Base-by-base conservation (phyloP, 2,888 invertebrate species). In the Melikaiella ostensackeni region DNA sequence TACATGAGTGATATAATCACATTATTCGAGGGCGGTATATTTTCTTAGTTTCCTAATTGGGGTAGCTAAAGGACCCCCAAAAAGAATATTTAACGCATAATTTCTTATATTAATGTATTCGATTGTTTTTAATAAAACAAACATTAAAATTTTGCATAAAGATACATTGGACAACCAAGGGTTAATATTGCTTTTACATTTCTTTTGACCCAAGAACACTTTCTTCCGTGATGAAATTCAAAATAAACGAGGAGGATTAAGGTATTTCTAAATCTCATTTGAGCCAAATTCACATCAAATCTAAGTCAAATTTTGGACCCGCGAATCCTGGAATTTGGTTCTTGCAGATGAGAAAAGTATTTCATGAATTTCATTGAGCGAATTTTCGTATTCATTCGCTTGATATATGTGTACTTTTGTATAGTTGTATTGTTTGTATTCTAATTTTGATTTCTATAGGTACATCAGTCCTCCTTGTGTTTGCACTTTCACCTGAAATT, bases 401-500 rank as follows among this genome's bases (percentile, higher is more conserved):
- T 70, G 21, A 9, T 30, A 64, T 30, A 63, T 24, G 11, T 35
- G 21, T 64, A 38, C 21, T 64, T 19, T 61, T 61, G 30, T 62
- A 35, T 63, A 33, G 35, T 35, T 63, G 16, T 33, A 30, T 63
- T 63, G n/a, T 63, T 63, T 33, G 5, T 42, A 66, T 46, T 46
- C 16, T 8, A 16, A 46, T 66, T 46, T 42, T 66, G 13, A 24
- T 46, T 66, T 42, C 42, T 46, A n/a, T n/a, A n/a, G n/a, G n/a
- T n/a, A 50, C n/a, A 50, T 50, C 30, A 55, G 9, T 70, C 70
- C 70, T 70, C 70, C 70, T 74, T 21, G 27, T 42, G 61, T 75
- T 79, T 64, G 63, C 61, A 77, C 75, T 76, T 81, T 76, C 76
- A 75, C 55, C 70, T 70, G 70, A 70, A 79, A 79, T 79, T 75